A percentile compares a stretch with the other conserved stretches of the same genome.
phyloP scores from a whole-genome alignment of 2,797 vertebrate species.

The Luscinia luscinia region DNA sequence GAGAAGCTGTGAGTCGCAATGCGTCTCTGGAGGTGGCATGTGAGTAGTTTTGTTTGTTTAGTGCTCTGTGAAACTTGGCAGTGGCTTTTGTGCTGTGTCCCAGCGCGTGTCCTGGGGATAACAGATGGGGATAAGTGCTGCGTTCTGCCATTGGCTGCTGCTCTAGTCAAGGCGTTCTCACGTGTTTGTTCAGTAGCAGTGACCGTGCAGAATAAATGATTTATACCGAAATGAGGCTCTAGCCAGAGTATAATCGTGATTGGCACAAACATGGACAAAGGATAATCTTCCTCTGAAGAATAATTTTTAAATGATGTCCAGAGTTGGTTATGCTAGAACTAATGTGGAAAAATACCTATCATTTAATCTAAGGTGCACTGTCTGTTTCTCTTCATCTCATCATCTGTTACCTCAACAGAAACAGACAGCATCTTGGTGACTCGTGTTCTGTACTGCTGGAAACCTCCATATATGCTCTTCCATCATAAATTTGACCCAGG shows the following conservation, averaged over 20 bases:
- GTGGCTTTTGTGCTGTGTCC: not conserved
- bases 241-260: not conserved
- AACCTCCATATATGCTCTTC: not conserved
- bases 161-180: not conserved
- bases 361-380: conserved; percentile 28
- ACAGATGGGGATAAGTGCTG: not conserved
- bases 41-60: conserved; percentile 78
- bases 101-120: not conserved
- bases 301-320: conserved; percentile 39
- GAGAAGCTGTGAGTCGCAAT: conserved; percentile 96
- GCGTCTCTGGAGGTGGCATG: conserved; percentile 98
- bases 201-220: not conserved
- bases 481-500: conserved; percentile 4
- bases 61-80: not conserved
- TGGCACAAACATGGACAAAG: not conserved
- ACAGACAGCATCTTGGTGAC: conserved; percentile 38
- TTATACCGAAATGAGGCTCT: not conserved
- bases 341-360: conserved; percentile 44
- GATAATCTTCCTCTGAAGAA: conserved; percentile 45
- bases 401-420: conserved; percentile 55
- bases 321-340: conserved; percentile 19
- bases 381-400: conserved; percentile 46
- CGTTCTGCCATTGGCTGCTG: not conserved
- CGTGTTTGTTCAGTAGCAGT: not conserved
- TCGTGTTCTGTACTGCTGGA: conserved; percentile 24